Conservation (phyloP, 2,113 vertebrate species). For the Piliocolobus tephrosceles region DNA sequence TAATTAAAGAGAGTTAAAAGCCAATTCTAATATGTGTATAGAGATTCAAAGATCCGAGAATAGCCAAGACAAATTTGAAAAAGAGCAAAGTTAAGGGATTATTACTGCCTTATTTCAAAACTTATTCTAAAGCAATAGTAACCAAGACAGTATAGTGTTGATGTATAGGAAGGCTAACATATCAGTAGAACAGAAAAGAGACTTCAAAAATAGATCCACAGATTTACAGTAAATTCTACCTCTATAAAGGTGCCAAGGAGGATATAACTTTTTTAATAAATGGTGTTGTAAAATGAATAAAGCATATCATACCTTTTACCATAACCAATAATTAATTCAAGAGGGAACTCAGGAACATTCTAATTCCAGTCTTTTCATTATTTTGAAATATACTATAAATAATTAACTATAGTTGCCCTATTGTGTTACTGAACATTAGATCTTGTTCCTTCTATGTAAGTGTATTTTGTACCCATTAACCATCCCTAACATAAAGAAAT, state of each 20-base stretch:
- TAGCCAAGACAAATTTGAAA: background rate
- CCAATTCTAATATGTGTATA: background rate
- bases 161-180: background rate
- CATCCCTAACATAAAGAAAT: background rate
- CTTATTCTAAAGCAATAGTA: background rate
- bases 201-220: background rate
- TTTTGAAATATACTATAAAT: background rate
- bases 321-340: background rate
- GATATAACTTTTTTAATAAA: background rate
- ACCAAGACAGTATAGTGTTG: background rate
- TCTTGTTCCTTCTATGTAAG: background rate
- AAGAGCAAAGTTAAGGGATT: background rate
- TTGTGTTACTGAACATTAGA: background rate
- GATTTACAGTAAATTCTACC: background rate
- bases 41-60: conserved; percentile 1
- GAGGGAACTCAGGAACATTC: background rate
- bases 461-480: background rate
- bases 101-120: background rate
- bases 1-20: background rate
- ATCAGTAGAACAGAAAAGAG: background rate
- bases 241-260: background rate
- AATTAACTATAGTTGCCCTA: background rate
- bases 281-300: conserved; percentile 10
- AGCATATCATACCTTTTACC: background rate
- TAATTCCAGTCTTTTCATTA: background rate